Conservation (phyloP, 2,797 vertebrate genomes). For the Thamnophis elegans region DNA sequence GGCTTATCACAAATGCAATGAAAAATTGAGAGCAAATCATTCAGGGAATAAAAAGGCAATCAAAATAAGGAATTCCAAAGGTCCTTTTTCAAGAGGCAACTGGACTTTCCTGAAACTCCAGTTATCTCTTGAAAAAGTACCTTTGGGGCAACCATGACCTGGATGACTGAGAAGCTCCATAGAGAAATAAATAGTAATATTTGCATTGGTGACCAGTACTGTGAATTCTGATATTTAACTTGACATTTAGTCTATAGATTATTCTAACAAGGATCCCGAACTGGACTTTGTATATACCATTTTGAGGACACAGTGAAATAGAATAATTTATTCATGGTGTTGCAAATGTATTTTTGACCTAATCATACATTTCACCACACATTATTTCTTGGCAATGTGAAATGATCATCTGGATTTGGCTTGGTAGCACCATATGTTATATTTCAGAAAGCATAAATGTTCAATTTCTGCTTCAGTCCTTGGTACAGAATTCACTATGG, state of each 20-base stretch:
- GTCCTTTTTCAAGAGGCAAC: no score
- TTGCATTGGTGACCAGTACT: background rate
- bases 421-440: slow-evolving; percentile 13
- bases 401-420: background rate
- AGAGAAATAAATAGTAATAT: background rate
- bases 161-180: no score
- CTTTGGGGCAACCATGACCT: no score
- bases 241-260: background rate
- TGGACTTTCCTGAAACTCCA: no score
- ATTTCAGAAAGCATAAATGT: background rate
- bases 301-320: background rate
- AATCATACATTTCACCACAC: background rate
- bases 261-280: background rate
- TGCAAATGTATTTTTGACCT: slow-evolving; percentile 3
- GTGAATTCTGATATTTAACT: background rate
- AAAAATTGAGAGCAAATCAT: background rate
- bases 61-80: no score
- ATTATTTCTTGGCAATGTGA: background rate
- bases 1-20: background rate
- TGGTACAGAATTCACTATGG: slow-evolving; percentile 1
- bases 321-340: background rate
- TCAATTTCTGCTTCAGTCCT: background rate
- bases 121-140: no score
- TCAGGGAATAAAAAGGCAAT: background rate
- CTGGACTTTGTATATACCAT: background rate